Percentiles rank a stretch among this genome's conserved stretches.
phyloP scores from a whole-genome alignment of 2,113 vertebrate species.

The Ammodytes dubius region DNA sequence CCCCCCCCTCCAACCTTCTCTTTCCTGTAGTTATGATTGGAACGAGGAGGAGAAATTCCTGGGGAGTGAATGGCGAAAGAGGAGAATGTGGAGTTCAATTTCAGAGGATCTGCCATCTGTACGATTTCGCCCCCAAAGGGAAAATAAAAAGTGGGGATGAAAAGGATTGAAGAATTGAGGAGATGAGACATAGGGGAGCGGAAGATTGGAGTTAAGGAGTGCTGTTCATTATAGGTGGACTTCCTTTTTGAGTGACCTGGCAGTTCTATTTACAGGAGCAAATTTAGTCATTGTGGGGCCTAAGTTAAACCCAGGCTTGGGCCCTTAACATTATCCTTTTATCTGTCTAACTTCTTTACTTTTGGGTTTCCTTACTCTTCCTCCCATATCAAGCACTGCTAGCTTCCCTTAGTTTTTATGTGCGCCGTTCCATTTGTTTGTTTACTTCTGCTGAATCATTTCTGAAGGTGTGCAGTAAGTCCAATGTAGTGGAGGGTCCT shows the following conservation, averaged over 20 bases:
- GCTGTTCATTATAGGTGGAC: background rate
- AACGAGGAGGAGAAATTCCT: constrained; percentile 54
- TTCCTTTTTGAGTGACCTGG: background rate
- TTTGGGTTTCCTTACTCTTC: too few species aligned
- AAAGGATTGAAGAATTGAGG: background rate
- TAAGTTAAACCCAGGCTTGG: too few species aligned
- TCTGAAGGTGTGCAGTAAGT: too few species aligned
- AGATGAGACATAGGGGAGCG: background rate
- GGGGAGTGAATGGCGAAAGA: constrained; percentile 40
- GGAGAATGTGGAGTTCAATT: constrained; percentile 53
- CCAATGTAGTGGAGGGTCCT: too few species aligned
- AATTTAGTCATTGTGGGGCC: too few species aligned
- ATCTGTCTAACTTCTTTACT: too few species aligned
- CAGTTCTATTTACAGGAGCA: background rate
- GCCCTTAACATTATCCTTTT: too few species aligned
- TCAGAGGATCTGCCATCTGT: constrained; percentile 44
- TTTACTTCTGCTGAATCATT: too few species aligned
- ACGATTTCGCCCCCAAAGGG: background rate
- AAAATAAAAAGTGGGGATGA: background rate
- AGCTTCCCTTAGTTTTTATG: too few species aligned
- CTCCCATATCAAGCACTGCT: too few species aligned
- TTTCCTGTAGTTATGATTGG: constrained; percentile 74
- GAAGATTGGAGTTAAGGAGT: background rate
- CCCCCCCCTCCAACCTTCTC: background rate
- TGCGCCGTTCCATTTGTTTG: too few species aligned